A percentile compares a stretch with the other conserved stretches of the same genome.
Evolutionary conservation across 1,140 invertebrate species (phyloP).

Genomic region (Paralvinella palmiformis): DNA sequence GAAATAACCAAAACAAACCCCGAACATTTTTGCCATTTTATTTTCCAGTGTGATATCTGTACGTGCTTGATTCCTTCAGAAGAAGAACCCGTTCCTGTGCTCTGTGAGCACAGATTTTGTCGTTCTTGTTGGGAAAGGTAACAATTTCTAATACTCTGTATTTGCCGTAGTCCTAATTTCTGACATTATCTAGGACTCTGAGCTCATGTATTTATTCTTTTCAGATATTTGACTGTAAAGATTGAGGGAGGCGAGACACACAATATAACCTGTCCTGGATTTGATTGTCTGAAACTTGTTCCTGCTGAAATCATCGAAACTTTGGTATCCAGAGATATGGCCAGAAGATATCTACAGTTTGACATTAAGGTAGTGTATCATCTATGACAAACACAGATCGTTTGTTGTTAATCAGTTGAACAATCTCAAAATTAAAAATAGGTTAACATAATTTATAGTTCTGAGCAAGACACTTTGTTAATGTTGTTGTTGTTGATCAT

Average conservation of each 20-base stretch:
- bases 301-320: slow-evolving; percentile 65
- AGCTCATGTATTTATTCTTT: slow-evolving; percentile 12
- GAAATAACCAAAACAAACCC: too few relatives aligned
- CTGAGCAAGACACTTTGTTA: too few relatives aligned
- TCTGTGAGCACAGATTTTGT: slow-evolving; percentile 64
- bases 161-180: neutral
- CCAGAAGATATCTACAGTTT: slow-evolving; percentile 63
- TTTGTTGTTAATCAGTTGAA: too few relatives aligned
- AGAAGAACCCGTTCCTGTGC: slow-evolving; percentile 52
- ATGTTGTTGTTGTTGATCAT: too few relatives aligned
- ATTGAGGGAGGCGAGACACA: slow-evolving; percentile 65
- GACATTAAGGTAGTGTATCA: slow-evolving; percentile 73
- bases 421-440: too few relatives aligned
- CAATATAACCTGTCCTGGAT: slow-evolving; percentile 64
- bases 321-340: slow-evolving; percentile 62
- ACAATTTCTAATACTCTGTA: slow-evolving; percentile 15
- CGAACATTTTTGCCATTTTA: slow-evolving; percentile 16
- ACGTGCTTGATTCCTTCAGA: slow-evolving; percentile 33
- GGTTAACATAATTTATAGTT: too few relatives aligned
- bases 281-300: slow-evolving; percentile 60
- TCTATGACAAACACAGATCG: too few relatives aligned
- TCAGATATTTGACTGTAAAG: slow-evolving; percentile 60
- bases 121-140: slow-evolving; percentile 61
- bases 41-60: slow-evolving; percentile 64
- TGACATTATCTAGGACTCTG: neutral